phyloP scores from a whole-genome alignment of 2,113 vertebrate species.

The Myxocyprinus asiaticus region DNA sequence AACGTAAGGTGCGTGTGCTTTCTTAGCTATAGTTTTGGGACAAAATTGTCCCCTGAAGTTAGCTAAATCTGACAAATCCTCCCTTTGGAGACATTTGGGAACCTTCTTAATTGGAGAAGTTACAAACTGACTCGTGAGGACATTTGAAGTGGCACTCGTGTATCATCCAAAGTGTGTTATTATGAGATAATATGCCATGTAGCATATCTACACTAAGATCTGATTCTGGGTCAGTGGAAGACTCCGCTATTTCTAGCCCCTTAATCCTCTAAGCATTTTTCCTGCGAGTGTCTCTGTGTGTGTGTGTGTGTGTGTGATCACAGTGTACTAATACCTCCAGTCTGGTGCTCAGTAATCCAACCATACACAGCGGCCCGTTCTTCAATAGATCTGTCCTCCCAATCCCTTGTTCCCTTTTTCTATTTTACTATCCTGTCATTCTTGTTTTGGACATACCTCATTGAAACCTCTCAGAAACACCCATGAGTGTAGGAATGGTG shows the following conservation, averaged over 20 bases:
- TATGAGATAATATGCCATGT: too few relatives aligned
- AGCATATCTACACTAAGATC: slow-evolving; percentile 29
- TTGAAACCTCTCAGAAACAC: slow-evolving; percentile 38
- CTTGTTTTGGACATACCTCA: slow-evolving; percentile 52
- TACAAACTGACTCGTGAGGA: too few relatives aligned
- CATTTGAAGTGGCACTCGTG: too few relatives aligned
- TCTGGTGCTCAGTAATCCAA: slow-evolving; percentile 70
- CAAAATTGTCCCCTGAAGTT: too few relatives aligned
- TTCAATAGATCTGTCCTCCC: slow-evolving; percentile 23
- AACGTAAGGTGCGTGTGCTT: too few relatives aligned
- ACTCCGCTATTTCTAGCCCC: slow-evolving; percentile 69
- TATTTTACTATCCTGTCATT: background rate
- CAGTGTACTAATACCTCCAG: slow-evolving; percentile 72
- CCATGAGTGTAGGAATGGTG: slow-evolving; percentile 65
- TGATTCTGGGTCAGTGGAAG: slow-evolving; percentile 73
- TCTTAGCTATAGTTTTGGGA: too few relatives aligned
- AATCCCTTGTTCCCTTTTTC: slow-evolving; percentile 20
- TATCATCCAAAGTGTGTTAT: too few relatives aligned
- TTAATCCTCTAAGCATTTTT: slow-evolving; percentile 67
- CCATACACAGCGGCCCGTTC: slow-evolving; percentile 58
- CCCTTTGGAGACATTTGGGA: too few relatives aligned
- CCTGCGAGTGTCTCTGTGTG: slow-evolving; percentile 42
- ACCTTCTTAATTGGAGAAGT: too few relatives aligned
- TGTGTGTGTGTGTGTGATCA: slow-evolving; percentile 39
- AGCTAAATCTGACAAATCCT: too few relatives aligned